Evolutionary conservation across 1,140 invertebrate species (phyloP).

Genomic region (Eulimnadia texana): DNA sequence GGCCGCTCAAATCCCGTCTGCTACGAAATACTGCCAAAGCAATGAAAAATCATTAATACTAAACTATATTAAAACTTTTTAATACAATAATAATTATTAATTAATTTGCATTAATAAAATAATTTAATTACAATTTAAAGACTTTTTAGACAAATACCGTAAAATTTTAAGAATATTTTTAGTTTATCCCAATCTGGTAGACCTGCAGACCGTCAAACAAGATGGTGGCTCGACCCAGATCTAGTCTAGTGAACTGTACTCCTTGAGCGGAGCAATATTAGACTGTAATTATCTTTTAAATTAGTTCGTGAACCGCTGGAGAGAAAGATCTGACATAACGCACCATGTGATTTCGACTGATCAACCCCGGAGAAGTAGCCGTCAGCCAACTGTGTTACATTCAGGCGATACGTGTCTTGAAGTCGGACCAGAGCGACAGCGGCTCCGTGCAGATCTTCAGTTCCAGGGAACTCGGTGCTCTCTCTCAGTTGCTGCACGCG

Average conservation of each 20-base stretch:
- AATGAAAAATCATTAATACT: background rate
- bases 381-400: slow-evolving; percentile 31
- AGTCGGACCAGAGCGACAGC: slow-evolving; percentile 34
- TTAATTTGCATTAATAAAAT: background rate
- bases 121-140: too few species aligned
- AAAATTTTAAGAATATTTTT: too few species aligned
- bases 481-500: slow-evolving; percentile 26
- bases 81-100: too few species aligned
- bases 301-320: too few species aligned
- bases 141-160: too few species aligned
- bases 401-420: slow-evolving; percentile 37
- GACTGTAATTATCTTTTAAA: too few species aligned
- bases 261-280: too few species aligned
- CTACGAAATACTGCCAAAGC: slow-evolving; percentile 11
- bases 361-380: slow-evolving; percentile 24
- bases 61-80: background rate
- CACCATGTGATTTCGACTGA: slow-evolving; percentile 4
- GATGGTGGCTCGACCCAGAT: too few species aligned
- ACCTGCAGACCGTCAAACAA: too few species aligned
- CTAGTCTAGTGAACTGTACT: too few species aligned
- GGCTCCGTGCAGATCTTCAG: slow-evolving; percentile 34
- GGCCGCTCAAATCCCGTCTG: slow-evolving; percentile 18
- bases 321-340: too few species aligned
- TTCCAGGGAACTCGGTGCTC: slow-evolving; percentile 22
- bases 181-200: too few species aligned